These are phyloP conservation scores for Pelobates cultripes DNA, from an alignment of 2,797 vertebrate genomes.

Conservation along the genomic window DNA sequence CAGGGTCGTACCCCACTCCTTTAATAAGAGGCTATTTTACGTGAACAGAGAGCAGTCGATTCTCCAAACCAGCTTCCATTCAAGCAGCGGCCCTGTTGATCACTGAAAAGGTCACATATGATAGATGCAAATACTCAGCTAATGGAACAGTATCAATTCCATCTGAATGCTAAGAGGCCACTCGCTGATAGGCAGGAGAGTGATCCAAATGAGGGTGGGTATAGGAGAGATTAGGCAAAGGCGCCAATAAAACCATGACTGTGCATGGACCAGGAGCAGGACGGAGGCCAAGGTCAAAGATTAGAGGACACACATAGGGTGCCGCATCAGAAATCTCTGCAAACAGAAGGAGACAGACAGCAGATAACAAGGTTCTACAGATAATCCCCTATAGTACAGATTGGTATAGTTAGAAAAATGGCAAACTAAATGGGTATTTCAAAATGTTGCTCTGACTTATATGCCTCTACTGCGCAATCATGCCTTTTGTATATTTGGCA, in stretches of 20 bases:
- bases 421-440: too few species aligned
- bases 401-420: too few species aligned
- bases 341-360: too few species aligned
- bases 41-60: not conserved
- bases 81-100: conserved; percentile 12
- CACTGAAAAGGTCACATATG: conserved; percentile 3
- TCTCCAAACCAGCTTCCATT: not conserved
- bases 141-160: conserved; percentile 10
- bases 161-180: not conserved
- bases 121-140: conserved; percentile 16
- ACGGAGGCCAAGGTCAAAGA: not conserved
- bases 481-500: too few species aligned
- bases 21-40: conserved; percentile 16
- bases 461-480: too few species aligned
- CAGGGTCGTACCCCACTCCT: not conserved
- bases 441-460: too few species aligned
- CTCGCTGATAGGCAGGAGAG: not conserved
- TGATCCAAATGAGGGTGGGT: not conserved
- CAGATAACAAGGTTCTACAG: not conserved
- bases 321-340: too few species aligned
- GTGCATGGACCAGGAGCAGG: not conserved
- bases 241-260: not conserved
- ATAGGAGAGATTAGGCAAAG: not conserved
- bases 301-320: too few species aligned
- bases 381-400: too few species aligned